These are phyloP conservation scores for Coturnix japonica DNA, from an alignment of 2,113 vertebrate species.

Conservation along the genomic window DNA sequence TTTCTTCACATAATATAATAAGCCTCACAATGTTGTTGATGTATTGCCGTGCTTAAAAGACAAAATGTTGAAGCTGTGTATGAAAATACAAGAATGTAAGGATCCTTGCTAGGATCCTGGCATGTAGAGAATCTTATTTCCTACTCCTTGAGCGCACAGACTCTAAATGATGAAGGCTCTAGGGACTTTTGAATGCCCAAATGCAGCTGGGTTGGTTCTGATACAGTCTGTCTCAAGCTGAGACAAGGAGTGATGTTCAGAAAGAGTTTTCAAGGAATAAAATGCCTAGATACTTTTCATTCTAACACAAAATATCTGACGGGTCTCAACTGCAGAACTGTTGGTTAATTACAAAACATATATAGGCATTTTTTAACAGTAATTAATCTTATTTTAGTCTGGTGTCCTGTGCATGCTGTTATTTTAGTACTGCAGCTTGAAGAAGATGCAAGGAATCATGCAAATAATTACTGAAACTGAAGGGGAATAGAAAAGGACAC, in stretches of 20 bases:
- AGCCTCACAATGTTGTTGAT: slow-evolving; percentile 9
- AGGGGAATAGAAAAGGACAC: background rate
- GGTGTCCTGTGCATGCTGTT: background rate
- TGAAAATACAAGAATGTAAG: background rate
- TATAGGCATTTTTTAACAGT: background rate
- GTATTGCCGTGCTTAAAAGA: slow-evolving; percentile 17
- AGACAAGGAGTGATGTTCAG: background rate
- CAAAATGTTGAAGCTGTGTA: background rate
- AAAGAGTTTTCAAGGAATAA: background rate
- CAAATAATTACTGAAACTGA: background rate
- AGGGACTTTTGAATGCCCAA: background rate
- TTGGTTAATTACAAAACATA: background rate
- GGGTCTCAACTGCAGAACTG: background rate
- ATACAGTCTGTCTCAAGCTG: background rate
- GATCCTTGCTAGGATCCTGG: background rate
- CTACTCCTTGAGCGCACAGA: background rate
- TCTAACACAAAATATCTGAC: background rate
- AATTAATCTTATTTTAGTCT: background rate
- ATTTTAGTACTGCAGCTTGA: background rate
- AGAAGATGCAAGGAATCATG: background rate
- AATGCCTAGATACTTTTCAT: background rate
- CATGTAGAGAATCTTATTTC: background rate
- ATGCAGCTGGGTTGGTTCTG: background rate
- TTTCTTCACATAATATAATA: slow-evolving; percentile 24
- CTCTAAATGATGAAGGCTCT: background rate